Evolutionary conservation across 2,888 invertebrate genomes (phyloP), one percentile per base, ranked within the genome.

Genomic region (Tricholauxania praeusta): DNA sequence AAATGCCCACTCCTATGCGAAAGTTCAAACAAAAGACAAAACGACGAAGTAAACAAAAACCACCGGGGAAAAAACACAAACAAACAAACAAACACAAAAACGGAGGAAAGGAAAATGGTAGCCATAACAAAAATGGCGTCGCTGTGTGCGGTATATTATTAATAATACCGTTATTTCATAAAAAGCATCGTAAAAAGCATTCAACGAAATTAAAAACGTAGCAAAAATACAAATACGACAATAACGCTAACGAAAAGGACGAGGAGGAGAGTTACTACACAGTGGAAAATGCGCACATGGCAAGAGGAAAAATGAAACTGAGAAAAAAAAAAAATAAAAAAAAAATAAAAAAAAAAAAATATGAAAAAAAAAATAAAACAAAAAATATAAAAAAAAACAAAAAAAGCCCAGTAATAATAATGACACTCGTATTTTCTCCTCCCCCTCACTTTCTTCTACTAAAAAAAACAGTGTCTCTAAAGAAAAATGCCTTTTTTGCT

Each of bases 141-240:
- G 19, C 63, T 14, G 8, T 51, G 49, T 14, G n/a, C n/a, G 64
- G n/a, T 57, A 49, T 17, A 63, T 70, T 70, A 70, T 70, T 70
- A 70, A 70, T 70, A 70, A 70, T 70, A 19, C 70, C 73, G 73
- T 74, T 78, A 78, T 79, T 78, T 76, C 55, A 65, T 79, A 79
- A 79, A 79, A 79, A 79, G 79, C 76, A 75, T 74, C 79, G 76
- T 79, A 79, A 79, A 79, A 79, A 79, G 78, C 76, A 77, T 77
- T 72, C 74, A 63, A 59, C 69, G 52, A 72, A 74, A 68, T 60
- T 47, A 73, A 74, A 75, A 72, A 70, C 71, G 71, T 59, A 67
- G 55, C 69, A 55, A 17, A 73, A 48, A 70, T 62, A 19, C 17
- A 51, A 70, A n/a, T 53, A 22, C 22, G 17, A 14, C 15, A 51